Percentiles rank a stretch among this genome's conserved stretches.
Evolutionary conservation across 2,797 vertebrate genomes (phyloP).

Genomic region (Sylvia borin): DNA sequence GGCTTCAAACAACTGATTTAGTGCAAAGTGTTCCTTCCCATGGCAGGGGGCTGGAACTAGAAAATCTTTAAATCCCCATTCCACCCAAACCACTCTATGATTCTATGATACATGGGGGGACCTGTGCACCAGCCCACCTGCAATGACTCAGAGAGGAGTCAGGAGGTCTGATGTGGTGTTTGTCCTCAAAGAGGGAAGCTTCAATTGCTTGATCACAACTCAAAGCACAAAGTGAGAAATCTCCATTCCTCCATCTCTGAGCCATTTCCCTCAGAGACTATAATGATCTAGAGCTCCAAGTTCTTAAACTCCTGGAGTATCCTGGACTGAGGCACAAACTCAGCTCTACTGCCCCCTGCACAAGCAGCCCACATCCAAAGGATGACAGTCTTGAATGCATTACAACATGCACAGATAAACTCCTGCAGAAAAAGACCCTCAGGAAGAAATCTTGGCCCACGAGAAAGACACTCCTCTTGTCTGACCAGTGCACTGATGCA

Average conservation of each 20-base stretch:
- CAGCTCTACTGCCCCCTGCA: not conserved
- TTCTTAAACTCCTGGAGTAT: not conserved
- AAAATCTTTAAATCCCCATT: not conserved
- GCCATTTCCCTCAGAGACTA: not conserved
- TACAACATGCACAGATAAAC: not conserved
- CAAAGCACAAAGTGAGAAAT: not conserved
- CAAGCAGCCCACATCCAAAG: not conserved
- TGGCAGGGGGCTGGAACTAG: not conserved
- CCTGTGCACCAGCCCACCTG: not conserved
- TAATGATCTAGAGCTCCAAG: not conserved
- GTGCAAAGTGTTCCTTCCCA: not conserved
- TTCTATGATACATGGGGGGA: no score
- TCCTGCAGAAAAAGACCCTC: not conserved
- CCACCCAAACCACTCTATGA: not conserved
- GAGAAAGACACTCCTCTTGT: not conserved
- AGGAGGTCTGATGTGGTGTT: not conserved
- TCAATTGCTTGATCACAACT: not conserved
- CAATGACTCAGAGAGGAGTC: not conserved
- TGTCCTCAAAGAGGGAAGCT: not conserved
- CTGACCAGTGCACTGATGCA: not conserved
- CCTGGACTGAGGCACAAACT: not conserved
- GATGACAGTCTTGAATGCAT: rapidly evolving
- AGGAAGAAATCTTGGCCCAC: not conserved
- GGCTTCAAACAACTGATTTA: not conserved
- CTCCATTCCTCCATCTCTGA: no score